Base-by-base conservation (phyloP, 2,113 vertebrate species). In the Chitala chitala region DNA sequence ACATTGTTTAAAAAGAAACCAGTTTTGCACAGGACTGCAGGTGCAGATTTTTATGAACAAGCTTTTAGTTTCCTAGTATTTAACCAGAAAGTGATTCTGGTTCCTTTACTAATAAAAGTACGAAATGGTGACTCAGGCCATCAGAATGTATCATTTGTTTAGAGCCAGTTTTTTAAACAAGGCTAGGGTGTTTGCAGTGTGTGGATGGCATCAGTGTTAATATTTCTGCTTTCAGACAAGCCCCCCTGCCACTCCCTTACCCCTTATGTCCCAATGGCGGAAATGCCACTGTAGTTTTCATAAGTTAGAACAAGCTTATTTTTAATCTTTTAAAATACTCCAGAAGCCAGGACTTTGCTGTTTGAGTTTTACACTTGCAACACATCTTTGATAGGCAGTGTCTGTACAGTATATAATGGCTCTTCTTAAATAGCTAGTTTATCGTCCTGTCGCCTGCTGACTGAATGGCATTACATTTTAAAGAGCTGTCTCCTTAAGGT, bases 251-350 rank as follows among this genome's bases (percentile, higher is more conserved):
- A 66, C 36, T 66, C 75, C 64, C 74, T 33, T 59, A 51, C 66
- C n/a, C n/a, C 72, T 64, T 38, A 42, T 42, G 40, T 48, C 73
- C 58, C 48, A 65, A 73, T 73, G 75, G 66, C 75, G 76, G 78
- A 80, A 81, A 77, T 77, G 75, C 75, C 75, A 78, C 75, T 78
- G 75, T 75, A 77, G 73, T 75, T 64, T 51, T 71, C 8, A 38
- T 6, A 69, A 29, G 13, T 40, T 38, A 48, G 59, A 38, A 22
- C 13, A 24, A 31, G 24, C 24, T 13, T 7, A 8, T 54, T 17
- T 22, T 12, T 54, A 54, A 54, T 31, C 26, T 75, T 65, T 68
- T 51, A 22, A 70, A 78, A 40, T 54, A 31, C 12, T 36, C 17
- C 38, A 58, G 75, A 77, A 29, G 36, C 58, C 40, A 33, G 56